A percentile compares a stretch with the other conserved stretches of the same genome.
phyloP scores from a whole-genome alignment of 1,140 invertebrate genomes.

The Bombyx mandarina region DNA sequence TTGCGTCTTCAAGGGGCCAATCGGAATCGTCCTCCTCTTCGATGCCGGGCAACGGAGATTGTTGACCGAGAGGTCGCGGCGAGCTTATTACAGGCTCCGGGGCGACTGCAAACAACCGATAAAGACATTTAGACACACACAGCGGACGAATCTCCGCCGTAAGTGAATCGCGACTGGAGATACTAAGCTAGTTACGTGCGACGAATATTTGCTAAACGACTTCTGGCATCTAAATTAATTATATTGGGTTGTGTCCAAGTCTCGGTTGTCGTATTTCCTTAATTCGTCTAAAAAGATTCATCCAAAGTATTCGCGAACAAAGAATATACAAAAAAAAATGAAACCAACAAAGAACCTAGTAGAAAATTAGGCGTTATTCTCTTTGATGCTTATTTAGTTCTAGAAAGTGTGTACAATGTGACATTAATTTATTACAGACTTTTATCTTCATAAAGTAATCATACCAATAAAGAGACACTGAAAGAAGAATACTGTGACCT shows the following conservation, averaged over 20 bases:
- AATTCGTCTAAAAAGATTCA: constrained; percentile 3
- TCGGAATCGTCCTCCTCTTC: constrained; percentile 75
- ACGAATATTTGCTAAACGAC: constrained; percentile 14
- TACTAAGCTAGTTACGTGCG: constrained; percentile 3
- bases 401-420: neutral
- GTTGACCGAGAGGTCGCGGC: constrained; percentile 65
- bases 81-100: constrained; percentile 61
- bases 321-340: neutral
- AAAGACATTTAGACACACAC: constrained; percentile 24
- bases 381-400: neutral
- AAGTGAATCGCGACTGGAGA: neutral
- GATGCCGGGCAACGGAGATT: constrained; percentile 73
- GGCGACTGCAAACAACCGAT: constrained; percentile 55
- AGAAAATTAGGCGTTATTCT: neutral
- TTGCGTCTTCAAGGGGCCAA: constrained; percentile 65
- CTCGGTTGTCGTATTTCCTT: constrained; percentile 7
- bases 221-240: constrained; percentile 12
- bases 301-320: neutral
- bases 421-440: neutral
- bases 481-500: too few species aligned
- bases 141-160: constrained; percentile 2
- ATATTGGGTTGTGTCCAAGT: constrained; percentile 9
- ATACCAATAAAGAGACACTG: neutral
- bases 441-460: neutral
- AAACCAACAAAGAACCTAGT: neutral